phyloP scores from a whole-genome alignment of 2,113 vertebrate genomes.

The Delphinus delphis region DNA sequence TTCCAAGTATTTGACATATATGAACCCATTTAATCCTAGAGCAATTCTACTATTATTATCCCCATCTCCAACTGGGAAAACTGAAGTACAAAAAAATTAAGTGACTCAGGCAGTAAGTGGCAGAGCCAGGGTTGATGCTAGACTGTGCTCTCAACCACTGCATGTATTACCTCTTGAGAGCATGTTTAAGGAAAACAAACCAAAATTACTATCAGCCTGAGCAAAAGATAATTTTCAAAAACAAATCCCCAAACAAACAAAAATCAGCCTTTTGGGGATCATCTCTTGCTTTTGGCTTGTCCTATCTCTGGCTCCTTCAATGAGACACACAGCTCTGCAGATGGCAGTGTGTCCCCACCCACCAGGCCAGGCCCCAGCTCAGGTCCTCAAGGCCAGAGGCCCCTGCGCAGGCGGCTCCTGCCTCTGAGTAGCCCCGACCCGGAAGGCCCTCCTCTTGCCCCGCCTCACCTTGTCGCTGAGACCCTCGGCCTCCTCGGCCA shows the following conservation, averaged over 20 bases:
- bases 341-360: rapidly evolving
- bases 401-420: background rate
- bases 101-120: background rate
- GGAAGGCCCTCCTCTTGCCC: background rate
- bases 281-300: background rate
- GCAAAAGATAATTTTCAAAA: background rate
- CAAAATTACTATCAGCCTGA: background rate
- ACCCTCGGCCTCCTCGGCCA: conserved; percentile 84
- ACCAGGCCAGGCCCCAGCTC: no score
- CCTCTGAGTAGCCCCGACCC: no score
- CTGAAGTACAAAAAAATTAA: background rate
- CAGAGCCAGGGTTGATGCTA: background rate
- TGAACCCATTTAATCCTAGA: background rate
- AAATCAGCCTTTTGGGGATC: background rate
- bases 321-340: background rate
- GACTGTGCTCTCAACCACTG: background rate
- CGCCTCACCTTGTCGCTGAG: conserved; percentile 84
- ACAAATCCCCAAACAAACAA: background rate
- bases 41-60: background rate
- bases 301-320: background rate
- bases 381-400: background rate
- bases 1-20: background rate
- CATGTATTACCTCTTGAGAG: background rate
- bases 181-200: background rate
- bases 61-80: background rate